A percentile compares a stretch with the other conserved stretches of the same genome.
Evolutionary conservation across 2,797 vertebrate genomes (phyloP).

Genomic region (Takifugu ocellatus): DNA sequence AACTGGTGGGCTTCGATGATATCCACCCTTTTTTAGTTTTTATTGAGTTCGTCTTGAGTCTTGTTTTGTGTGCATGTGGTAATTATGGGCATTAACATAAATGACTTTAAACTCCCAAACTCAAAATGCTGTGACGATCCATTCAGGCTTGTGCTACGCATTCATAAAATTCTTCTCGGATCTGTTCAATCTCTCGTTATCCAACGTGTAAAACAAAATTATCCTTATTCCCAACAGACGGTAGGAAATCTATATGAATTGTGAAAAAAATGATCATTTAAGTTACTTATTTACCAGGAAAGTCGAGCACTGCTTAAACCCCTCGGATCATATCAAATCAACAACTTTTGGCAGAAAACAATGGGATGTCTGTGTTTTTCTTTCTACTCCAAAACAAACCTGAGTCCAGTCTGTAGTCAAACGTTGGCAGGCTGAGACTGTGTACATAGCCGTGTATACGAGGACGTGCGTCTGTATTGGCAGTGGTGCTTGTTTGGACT

Average conservation of each 20-base stretch:
- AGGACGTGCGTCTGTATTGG: conserved; percentile 5
- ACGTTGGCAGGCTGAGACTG: neutral
- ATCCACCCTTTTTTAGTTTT: no score
- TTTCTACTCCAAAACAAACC: conserved; percentile 1
- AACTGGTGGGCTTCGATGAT: no score
- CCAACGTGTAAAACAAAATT: no score
- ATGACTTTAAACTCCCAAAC: no score
- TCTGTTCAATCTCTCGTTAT: neutral
- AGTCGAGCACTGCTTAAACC: neutral
- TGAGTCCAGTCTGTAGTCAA: neutral
- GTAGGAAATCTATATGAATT: no score
- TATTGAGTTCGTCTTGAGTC: no score
- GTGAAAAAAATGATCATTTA: no score
- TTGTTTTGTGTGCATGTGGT: no score
- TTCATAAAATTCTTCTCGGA: neutral
- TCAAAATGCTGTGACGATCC: no score
- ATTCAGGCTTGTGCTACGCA: no score
- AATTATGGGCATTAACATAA: no score
- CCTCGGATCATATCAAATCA: neutral
- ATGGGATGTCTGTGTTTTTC: neutral
- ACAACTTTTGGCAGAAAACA: neutral
- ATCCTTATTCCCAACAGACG: no score
- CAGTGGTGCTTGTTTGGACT: conserved; percentile 5
- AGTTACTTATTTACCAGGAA: neutral
- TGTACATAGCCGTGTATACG: conserved; percentile 2